Base-by-base conservation (phyloP, 2,797 vertebrate species). In the Sebastes kiyomatsui region DNA sequence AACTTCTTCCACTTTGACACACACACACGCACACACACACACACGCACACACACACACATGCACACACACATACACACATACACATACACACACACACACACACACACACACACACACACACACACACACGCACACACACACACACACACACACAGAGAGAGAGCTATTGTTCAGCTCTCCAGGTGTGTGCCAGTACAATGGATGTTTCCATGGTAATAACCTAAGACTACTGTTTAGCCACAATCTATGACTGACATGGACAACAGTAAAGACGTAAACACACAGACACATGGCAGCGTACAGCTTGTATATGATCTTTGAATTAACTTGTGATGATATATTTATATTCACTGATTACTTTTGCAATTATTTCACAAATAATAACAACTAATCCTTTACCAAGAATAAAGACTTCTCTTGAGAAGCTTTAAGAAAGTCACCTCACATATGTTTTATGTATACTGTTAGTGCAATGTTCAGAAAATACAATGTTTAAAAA, bases 151-250 rank as follows among this genome's bases (percentile, higher is more conserved):
- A 73, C n/a, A 33, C 0, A 33, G 1, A 22, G 1, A 56, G 11
- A 18, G 10, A 23, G 55, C 42, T 52, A 42, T 62, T 83, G 70
- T 85, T 76, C 10, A 64, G 16, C 54, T 58, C 4, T 32, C 8
- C 46, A 70, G 32, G 61, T 75, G 62, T 52, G 35, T 42, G 56
- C 28, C 60, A 58, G 54, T 38, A 27, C 67, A 73, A 58, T 69
- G 55, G 67, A 35, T 30, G 73, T 82, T 67, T 82, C 84, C 79
- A 84, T 72, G 67, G 77, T 70, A 46, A 74, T 74, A 55, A 75
- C 65, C 25, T 13, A 56, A 56, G 22, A 30, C 73, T 33, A 7
- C 65, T 28, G 33, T 76, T 75, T 30, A 52, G 5, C 27, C 46
- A 52, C 62, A 35, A 23, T 42, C 11, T 58, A 6, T 66, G 61